Evolutionary conservation across 2,888 invertebrate species (phyloP), one percentile per base, ranked within the genome.

Genomic region (Tribolium freemani): DNA sequence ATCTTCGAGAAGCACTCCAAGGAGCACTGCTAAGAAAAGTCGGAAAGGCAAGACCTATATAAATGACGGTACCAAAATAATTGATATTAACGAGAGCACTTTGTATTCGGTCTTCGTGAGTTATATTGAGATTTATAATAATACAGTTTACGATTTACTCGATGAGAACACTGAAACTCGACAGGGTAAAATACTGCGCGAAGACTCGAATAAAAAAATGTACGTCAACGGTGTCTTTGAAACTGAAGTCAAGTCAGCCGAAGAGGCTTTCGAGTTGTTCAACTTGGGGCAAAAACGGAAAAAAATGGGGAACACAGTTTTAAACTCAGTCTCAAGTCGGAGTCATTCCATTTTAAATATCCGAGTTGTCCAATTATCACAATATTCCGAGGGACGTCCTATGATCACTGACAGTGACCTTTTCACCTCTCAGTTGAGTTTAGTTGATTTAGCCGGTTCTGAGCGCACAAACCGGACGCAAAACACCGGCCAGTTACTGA

Each of bases 371-470:
- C 97, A 95, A 88, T 73, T 86, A 10, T 92, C 85, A 70, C 83
- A 83, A 75, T 71, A 79, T 38, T 70, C 76, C 54, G 69, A 82
- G 45, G 96, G 96, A 0, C 94, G 95, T 83, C 91, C 92, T 73
- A 91, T 95, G n/a, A 77, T 86, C 53, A 93, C 93, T 75, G 94
- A 96, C 81, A 93, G 93, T 80, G 92, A 92, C 69, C 90, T 92
- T 50, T 88, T 98, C 0, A 91, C 98, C 0, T 96, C 96, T 82
- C 99, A 99, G 84, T 87, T 99, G 31, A 97, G 98, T 61, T 88
- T 99, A 72, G 99, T 99, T 0, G 99, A 99, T 89, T 90, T 99
- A 83, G 99, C 99, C 26, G 99, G 99, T 5, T 97, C 97, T 81
- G 99, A 99, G 86, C 88, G 98, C 58, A 95, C 96, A 0, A 94